These are phyloP conservation scores for Mamestra configurata DNA, from an alignment of 1,140 invertebrate genomes.

Conservation along the genomic window DNA sequence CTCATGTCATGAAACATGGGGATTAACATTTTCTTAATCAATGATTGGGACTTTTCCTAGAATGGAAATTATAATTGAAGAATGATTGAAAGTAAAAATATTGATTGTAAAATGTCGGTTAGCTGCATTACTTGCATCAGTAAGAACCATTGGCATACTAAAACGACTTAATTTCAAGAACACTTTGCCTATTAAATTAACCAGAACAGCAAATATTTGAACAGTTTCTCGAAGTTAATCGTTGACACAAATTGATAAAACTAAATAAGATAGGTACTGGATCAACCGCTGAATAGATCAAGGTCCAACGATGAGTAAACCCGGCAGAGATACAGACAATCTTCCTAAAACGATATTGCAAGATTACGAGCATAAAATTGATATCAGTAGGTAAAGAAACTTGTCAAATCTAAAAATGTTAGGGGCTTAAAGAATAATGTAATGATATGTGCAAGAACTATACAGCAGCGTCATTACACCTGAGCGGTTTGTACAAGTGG, in stretches of 20 bases:
- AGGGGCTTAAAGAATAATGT: background rate
- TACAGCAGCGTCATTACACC: background rate
- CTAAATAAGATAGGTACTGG: background rate
- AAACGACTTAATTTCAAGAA: background rate
- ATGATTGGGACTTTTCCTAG: background rate
- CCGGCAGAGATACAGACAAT: conserved; percentile 12
- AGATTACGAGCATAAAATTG: background rate
- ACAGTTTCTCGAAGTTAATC: background rate
- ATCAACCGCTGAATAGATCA: conserved; percentile 28
- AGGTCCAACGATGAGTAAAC: background rate
- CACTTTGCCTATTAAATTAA: background rate
- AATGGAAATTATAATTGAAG: background rate
- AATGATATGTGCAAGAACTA: background rate
- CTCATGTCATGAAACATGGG: background rate
- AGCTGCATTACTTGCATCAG: background rate
- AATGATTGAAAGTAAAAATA: background rate
- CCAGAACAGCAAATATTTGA: background rate
- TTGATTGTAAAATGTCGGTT: background rate
- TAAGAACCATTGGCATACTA: background rate
- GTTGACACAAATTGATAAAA: conserved; percentile 46
- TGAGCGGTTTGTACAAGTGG: conserved; percentile 39
- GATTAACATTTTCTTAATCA: background rate
- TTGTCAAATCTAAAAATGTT: background rate
- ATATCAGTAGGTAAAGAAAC: background rate
- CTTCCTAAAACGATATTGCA: conserved; percentile 22